Evolutionary conservation across 2,797 vertebrate species (phyloP).

Genomic region (Amazona ochrocephala): DNA sequence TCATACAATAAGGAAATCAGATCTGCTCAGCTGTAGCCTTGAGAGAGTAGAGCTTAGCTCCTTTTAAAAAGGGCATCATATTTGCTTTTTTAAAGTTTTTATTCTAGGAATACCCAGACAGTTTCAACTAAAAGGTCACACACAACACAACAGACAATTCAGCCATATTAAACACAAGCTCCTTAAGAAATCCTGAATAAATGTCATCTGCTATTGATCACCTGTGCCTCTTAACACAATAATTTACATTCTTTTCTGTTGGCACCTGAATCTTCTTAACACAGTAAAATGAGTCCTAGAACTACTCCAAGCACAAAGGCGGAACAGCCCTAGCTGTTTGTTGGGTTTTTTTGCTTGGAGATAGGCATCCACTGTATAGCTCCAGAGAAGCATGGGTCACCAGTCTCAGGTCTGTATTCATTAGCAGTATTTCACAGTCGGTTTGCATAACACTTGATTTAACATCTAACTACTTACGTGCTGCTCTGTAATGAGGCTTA

Average conservation of each 20-base stretch:
- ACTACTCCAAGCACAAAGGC: background rate
- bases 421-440: background rate
- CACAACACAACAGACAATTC: background rate
- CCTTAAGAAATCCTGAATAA: constrained; percentile 5
- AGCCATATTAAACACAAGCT: background rate
- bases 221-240: background rate
- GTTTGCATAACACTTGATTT: background rate
- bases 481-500: background rate
- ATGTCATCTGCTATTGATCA: background rate
- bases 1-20: background rate
- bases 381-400: background rate
- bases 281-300: background rate
- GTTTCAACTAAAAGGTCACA: background rate
- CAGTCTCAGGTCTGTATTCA: background rate
- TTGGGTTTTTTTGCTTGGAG: background rate
- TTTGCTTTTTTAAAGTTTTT: background rate
- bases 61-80: background rate
- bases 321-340: background rate
- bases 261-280: background rate
- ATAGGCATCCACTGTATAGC: background rate
- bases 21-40: background rate
- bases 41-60: background rate
- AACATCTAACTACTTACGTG: background rate
- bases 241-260: background rate
- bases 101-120: background rate